Conservation (phyloP, 2,797 vertebrate species). For the Liparis tanakae region DNA sequence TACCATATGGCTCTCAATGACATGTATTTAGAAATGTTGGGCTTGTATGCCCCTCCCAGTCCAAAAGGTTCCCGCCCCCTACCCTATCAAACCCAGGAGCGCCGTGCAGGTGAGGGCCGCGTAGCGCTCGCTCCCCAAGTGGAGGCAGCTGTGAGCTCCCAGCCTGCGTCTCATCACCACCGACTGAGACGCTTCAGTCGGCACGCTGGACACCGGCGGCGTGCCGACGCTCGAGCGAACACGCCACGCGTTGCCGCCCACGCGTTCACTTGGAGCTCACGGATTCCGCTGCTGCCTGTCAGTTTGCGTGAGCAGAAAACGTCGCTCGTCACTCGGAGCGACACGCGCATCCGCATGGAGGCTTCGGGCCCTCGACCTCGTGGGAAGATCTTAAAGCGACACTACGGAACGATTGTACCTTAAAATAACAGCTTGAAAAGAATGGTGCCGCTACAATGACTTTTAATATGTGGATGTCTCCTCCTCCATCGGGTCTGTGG, state of each 20-base stretch:
- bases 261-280: conserved; percentile 16
- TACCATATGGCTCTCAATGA: too few relatives aligned
- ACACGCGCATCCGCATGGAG: not conserved
- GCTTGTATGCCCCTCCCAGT: too few relatives aligned
- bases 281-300: not conserved
- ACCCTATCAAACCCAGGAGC: not conserved
- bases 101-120: not conserved
- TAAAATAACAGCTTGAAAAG: too few relatives aligned
- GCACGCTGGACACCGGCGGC: conserved; percentile 39
- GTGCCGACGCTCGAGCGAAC: conserved; percentile 36
- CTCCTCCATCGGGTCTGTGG: too few relatives aligned
- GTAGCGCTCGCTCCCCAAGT: not conserved
- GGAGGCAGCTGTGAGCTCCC: not conserved
- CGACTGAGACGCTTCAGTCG: conserved; percentile 32
- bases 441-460: too few relatives aligned
- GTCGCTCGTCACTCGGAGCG: not conserved
- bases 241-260: conserved; percentile 28
- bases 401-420: too few relatives aligned
- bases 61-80: too few relatives aligned
- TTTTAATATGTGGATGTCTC: too few relatives aligned
- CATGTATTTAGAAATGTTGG: too few relatives aligned
- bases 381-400: not conserved
- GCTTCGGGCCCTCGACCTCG: not conserved
- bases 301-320: conserved; percentile 1
- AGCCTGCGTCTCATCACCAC: not conserved